These are phyloP conservation scores for Drosophila ananassae DNA, from an alignment of 1,140 invertebrate genomes.

Conservation along the genomic window DNA sequence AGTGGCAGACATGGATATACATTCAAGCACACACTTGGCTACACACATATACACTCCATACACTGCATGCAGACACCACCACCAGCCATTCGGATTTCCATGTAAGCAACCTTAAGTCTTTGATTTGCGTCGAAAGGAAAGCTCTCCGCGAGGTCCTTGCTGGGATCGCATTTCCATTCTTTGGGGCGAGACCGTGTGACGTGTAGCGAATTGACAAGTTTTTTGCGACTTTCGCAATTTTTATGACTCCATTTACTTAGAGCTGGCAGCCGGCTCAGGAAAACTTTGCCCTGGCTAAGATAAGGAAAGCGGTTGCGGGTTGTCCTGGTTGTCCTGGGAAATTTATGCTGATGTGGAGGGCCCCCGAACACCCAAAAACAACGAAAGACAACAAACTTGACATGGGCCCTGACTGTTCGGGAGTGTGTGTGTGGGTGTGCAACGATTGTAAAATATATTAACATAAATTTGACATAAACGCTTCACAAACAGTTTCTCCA, in stretches of 20 bases:
- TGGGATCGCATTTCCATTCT: conserved; percentile 57
- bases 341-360: conserved; percentile 75
- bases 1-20: conserved; percentile 53
- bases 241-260: conserved; percentile 75
- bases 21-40: conserved; percentile 8
- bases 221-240: conserved; percentile 61
- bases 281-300: conserved; percentile 60
- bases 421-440: conserved; percentile 14
- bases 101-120: conserved; percentile 76
- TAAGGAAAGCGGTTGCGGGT: conserved; percentile 43
- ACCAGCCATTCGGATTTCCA: conserved; percentile 47
- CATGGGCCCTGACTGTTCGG: conserved; percentile 31
- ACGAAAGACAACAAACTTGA: conserved; percentile 65
- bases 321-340: conserved; percentile 24
- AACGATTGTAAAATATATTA: conserved; percentile 81
- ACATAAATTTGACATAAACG: conserved; percentile 84
- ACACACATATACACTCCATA: conserved; percentile 23
- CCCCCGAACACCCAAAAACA: conserved; percentile 3
- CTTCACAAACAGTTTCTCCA: conserved; percentile 69
- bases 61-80: neutral
- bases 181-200: conserved; percentile 52
- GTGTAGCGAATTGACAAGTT: conserved; percentile 76
- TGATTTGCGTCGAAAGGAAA: conserved; percentile 55
- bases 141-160: conserved; percentile 19
- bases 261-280: conserved; percentile 30